phyloP scores from a whole-genome alignment of 2,888 invertebrate species.

The Noctua fimbriata region DNA sequence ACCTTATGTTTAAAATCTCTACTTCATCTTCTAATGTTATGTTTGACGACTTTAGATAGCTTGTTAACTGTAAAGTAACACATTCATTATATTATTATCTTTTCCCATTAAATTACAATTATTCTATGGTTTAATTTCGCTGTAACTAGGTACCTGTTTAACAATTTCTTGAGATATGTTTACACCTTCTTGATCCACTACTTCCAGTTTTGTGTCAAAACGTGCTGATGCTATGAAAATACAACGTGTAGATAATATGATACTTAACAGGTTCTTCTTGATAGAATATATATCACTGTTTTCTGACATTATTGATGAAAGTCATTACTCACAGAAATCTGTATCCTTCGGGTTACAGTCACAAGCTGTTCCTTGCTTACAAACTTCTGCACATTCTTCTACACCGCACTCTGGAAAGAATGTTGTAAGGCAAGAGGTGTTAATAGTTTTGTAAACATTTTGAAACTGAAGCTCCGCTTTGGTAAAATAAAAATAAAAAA shows the following conservation, averaged over 20 bases:
- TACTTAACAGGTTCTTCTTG: slow-evolving; percentile 56
- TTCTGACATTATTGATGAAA: not conserved
- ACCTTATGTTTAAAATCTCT: slow-evolving; percentile 93
- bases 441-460: not conserved
- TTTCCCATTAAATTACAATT: not conserved
- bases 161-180: slow-evolving; percentile 85
- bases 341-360: slow-evolving; percentile 85
- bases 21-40: slow-evolving; percentile 91
- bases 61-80: slow-evolving; percentile 89
- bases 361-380: slow-evolving; percentile 77
- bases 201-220: slow-evolving; percentile 90
- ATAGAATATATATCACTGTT: not conserved
- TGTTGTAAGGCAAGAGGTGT: not conserved
- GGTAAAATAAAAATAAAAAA: too few species aligned
- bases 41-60: slow-evolving; percentile 92
- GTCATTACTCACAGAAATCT: slow-evolving; percentile 79
- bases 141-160: slow-evolving; percentile 76
- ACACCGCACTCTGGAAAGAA: slow-evolving; percentile 80
- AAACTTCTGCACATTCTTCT: slow-evolving; percentile 85
- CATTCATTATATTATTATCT: not conserved
- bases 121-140: not conserved
- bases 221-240: slow-evolving; percentile 89
- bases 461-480: too few species aligned
- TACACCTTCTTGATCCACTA: slow-evolving; percentile 85
- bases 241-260: not conserved